These are phyloP conservation scores for Laterallus jamaicensis DNA, from an alignment of 2,113 vertebrate genomes.

Conservation along the genomic window DNA sequence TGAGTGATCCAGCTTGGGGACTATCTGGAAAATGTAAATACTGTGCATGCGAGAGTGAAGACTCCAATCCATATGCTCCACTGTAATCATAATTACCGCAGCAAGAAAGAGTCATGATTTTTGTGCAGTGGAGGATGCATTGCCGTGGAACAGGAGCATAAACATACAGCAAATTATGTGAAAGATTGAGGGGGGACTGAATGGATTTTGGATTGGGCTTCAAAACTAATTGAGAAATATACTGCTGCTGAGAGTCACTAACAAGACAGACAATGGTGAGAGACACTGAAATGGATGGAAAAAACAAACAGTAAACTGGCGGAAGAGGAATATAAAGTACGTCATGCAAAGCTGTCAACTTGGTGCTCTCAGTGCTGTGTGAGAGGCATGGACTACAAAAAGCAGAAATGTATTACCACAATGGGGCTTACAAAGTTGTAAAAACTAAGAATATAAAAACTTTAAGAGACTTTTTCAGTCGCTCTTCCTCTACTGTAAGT, in stretches of 20 bases:
- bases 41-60: background rate
- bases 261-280: background rate
- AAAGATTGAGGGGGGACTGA: background rate
- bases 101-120: background rate
- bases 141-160: background rate
- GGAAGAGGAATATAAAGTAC: background rate
- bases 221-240: slow-evolving; percentile 11
- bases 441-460: background rate
- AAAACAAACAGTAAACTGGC: background rate
- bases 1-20: background rate
- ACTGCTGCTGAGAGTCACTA: background rate
- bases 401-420: background rate
- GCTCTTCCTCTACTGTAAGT: background rate
- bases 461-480: background rate
- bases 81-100: background rate
- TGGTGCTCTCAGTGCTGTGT: background rate
- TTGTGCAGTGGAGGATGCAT: background rate
- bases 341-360: background rate
- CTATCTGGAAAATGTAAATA: slow-evolving; percentile 14
- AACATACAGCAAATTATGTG: background rate
- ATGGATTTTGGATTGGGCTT: slow-evolving; percentile 2
- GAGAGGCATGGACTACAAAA: background rate
- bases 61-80: background rate
- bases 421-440: background rate
- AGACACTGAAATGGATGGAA: background rate